Evolutionary conservation across 1,140 invertebrate species (phyloP).

Genomic region (Bilobella aurantiaca): DNA sequence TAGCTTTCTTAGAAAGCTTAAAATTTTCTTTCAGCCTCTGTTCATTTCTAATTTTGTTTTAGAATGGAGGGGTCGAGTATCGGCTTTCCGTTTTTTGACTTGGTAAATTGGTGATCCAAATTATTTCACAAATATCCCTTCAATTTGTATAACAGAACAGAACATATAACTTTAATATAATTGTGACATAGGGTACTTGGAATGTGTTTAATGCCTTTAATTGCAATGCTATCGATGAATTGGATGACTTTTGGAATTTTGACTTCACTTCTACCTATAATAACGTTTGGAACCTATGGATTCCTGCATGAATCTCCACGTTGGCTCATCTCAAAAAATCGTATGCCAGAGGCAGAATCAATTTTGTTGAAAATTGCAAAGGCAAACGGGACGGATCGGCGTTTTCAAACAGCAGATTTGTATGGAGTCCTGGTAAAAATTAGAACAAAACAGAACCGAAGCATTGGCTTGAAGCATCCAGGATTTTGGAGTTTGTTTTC

Average conservation of each 20-base stretch:
- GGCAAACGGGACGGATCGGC: slow-evolving; percentile 15
- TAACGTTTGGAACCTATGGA: slow-evolving; percentile 22
- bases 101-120: not conserved
- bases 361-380: slow-evolving; percentile 34
- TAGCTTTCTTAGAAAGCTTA: too few relatives aligned
- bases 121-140: not conserved
- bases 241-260: slow-evolving; percentile 21
- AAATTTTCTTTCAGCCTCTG: too few relatives aligned
- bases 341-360: slow-evolving; percentile 42
- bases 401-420: not conserved
- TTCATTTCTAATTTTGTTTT: too few relatives aligned
- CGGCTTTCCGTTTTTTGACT: too few relatives aligned
- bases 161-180: too few relatives aligned
- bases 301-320: slow-evolving; percentile 44
- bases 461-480: slow-evolving; percentile 37
- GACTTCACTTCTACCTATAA: slow-evolving; percentile 6
- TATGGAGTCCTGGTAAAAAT: not conserved
- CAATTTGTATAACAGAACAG: not conserved
- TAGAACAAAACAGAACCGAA: not conserved
- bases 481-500: slow-evolving; percentile 15
- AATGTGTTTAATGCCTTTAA: not conserved
- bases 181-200: not conserved
- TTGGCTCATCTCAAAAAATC: slow-evolving; percentile 43
- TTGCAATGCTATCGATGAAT: slow-evolving; percentile 1
- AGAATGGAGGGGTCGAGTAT: too few relatives aligned